phyloP scores from a whole-genome alignment of 92 coral and sea anemone genomes.

The Epizoanthus rinbou region DNA sequence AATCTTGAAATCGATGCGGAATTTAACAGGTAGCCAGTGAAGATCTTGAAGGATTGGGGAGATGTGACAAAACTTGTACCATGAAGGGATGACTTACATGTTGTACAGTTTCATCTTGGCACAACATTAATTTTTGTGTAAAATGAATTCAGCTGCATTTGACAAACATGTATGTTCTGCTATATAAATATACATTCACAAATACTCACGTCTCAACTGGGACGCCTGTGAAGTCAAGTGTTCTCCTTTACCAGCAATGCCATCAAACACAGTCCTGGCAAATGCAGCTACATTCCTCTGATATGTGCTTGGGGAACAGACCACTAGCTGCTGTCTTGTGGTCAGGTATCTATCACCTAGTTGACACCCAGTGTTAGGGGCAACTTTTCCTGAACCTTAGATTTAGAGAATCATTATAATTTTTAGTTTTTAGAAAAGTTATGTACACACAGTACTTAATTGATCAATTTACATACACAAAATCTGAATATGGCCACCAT shows the following conservation, averaged over 20 bases:
- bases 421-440: too few relatives aligned
- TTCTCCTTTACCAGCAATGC: slow-evolving; percentile 5
- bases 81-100: too few relatives aligned
- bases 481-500: too few relatives aligned
- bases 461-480: too few relatives aligned
- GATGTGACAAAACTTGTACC: too few relatives aligned
- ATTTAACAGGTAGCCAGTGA: too few relatives aligned
- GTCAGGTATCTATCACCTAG: neutral
- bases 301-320: neutral
- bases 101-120: too few relatives aligned
- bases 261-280: slow-evolving; percentile 34
- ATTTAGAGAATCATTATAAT: neutral
- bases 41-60: too few relatives aligned
- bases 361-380: neutral
- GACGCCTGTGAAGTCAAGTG: slow-evolving; percentile 38
- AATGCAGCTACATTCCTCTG: slow-evolving; percentile 12
- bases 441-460: too few relatives aligned
- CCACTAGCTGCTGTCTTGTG: neutral
- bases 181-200: too few relatives aligned
- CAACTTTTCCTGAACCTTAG: slow-evolving; percentile 23
- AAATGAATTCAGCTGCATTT: neutral
- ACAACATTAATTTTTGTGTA: too few relatives aligned
- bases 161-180: neutral
- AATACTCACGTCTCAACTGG: slow-evolving; percentile 44
- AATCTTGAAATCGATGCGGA: too few relatives aligned